Conservation (phyloP, 2,888 invertebrate species). For the Macrophya annulata region DNA sequence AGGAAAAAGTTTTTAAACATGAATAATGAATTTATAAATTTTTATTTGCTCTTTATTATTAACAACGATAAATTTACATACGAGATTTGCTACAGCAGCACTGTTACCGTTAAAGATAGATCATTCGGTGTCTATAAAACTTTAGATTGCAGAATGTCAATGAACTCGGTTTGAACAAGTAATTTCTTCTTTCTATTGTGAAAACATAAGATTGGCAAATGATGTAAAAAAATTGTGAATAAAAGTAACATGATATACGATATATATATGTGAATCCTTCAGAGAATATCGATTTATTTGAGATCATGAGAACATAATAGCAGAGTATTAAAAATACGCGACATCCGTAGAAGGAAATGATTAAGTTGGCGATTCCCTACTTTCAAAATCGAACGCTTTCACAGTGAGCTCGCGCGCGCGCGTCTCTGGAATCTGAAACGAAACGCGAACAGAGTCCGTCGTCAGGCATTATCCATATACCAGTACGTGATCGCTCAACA, state of each 20-base stretch:
- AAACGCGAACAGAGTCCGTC: slow-evolving; percentile 38
- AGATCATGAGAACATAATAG: not conserved
- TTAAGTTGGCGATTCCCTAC: slow-evolving; percentile 43
- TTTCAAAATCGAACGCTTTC: slow-evolving; percentile 55
- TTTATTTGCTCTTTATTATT: not conserved
- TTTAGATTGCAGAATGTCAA: not conserved
- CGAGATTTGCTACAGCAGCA: not conserved
- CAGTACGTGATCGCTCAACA: slow-evolving; percentile 42
- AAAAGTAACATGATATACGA: not conserved
- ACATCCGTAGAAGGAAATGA: slow-evolving; percentile 50
- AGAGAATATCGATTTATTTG: not conserved
- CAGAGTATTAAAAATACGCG: slow-evolving; percentile 33
- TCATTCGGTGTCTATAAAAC: not conserved
- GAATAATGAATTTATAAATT: not conserved
- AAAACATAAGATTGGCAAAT: not conserved
- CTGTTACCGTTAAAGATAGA: not conserved
- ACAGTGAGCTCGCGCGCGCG: slow-evolving; percentile 36
- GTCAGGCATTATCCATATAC: slow-evolving; percentile 8
- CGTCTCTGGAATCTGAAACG: slow-evolving; percentile 51
- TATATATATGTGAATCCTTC: not conserved
- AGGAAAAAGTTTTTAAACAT: not conserved
- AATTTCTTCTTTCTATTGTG: not conserved
- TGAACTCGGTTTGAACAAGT: not conserved
- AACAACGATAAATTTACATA: not conserved
- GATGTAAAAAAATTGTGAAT: not conserved